Evolutionary conservation across 2,113 vertebrate species (phyloP).

Genomic region (Campylomormyrus tamandua): DNA sequence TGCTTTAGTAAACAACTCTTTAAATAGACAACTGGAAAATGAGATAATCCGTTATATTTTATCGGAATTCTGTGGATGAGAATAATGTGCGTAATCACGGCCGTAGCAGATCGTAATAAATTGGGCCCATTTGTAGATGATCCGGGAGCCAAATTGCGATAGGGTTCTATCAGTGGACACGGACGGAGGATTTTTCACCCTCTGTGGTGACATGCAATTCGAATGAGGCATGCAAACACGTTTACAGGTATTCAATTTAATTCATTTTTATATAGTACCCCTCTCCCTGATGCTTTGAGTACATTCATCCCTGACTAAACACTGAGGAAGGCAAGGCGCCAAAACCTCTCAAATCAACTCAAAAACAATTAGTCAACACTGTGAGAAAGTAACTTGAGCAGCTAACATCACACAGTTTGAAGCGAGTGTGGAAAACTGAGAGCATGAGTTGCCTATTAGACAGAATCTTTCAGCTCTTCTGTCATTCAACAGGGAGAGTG

Average conservation of each 20-base stretch:
- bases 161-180: background rate
- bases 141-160: background rate
- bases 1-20: conserved; percentile 3
- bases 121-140: conserved; percentile 5
- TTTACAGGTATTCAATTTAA: background rate
- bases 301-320: background rate
- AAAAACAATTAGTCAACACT: background rate
- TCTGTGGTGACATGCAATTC: background rate
- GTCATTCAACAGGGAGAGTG: background rate
- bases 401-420: background rate
- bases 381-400: background rate
- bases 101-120: background rate
- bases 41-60: conserved; percentile 15
- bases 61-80: background rate
- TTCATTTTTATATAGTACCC: background rate
- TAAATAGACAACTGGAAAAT: conserved; percentile 18
- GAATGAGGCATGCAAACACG: background rate
- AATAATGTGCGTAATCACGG: background rate
- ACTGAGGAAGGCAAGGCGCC: background rate
- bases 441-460: background rate
- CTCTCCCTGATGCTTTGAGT: background rate
- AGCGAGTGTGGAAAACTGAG: background rate
- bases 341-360: background rate
- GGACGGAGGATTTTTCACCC: background rate
- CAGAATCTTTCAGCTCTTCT: background rate